Conservation (phyloP, 2,888 invertebrate species). For the Chaetogeoica ovagalla region DNA sequence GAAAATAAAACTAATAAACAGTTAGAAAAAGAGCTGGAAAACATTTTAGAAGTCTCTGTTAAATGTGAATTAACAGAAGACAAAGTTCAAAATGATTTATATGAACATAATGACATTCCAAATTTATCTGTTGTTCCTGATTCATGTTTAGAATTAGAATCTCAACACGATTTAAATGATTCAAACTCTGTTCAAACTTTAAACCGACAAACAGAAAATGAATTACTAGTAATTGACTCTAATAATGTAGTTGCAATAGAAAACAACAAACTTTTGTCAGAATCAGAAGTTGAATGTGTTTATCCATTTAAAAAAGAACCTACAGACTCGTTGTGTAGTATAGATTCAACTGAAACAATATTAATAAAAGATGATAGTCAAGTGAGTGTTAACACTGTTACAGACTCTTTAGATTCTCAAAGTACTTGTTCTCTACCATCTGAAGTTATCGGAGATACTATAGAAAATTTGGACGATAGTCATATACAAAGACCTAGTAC, state of each 20-base stretch:
- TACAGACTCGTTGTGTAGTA: conserved; percentile 43
- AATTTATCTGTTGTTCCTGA: conserved; percentile 40
- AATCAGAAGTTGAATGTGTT: conserved; percentile 3
- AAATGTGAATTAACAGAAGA: conserved; percentile 23
- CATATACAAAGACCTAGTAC: conserved; percentile 52
- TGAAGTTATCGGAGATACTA: conserved; percentile 27
- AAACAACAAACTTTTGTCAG: not conserved
- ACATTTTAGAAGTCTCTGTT: not conserved
- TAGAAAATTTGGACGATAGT: conserved; percentile 19
- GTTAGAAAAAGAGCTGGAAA: conserved; percentile 31
- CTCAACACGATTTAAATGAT: not conserved
- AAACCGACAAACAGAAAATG: conserved; percentile 7
- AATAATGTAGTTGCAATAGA: conserved; percentile 9
- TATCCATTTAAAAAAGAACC: conserved; percentile 19
- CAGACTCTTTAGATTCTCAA: conserved; percentile 50
- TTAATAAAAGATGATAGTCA: conserved; percentile 49
- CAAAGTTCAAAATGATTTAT: conserved; percentile 20
- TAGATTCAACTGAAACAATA: conserved; percentile 49
- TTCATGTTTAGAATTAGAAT: conserved; percentile 25
- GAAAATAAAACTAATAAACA: conserved; percentile 1
- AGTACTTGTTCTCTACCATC: conserved; percentile 50
- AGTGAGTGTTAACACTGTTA: conserved; percentile 33
- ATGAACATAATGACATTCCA: conserved; percentile 33
- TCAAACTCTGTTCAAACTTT: not conserved
- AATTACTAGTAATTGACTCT: not conserved